These are phyloP conservation scores for Stomatorhinus ivindoensis DNA, from an alignment of 2,113 vertebrate genomes.

Conservation along the genomic window DNA sequence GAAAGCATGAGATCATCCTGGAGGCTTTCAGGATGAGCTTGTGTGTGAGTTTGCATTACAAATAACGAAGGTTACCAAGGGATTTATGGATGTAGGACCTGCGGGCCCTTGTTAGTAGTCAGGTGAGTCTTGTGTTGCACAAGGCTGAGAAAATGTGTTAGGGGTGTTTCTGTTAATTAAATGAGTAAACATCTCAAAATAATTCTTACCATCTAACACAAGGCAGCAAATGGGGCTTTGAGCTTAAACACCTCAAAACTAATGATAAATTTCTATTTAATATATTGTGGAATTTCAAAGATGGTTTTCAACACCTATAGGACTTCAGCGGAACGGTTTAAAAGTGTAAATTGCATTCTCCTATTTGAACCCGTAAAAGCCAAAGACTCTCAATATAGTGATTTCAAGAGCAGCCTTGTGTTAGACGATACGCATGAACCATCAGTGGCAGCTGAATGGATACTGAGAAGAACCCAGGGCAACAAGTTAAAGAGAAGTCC, in stretches of 20 bases:
- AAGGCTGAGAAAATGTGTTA: not conserved
- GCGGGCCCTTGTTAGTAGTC: not conserved
- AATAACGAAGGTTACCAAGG: not conserved
- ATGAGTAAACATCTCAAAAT: not conserved
- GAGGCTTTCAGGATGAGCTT: not conserved
- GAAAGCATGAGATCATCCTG: not conserved
- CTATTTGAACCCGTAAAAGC: not conserved
- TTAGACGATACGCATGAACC: not conserved
- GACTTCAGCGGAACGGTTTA: not conserved
- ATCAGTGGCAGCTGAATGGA: conserved; percentile 44
- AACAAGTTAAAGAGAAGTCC: not conserved
- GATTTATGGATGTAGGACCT: not conserved
- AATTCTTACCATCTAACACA: not conserved
- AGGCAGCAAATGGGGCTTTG: not conserved
- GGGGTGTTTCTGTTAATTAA: not conserved
- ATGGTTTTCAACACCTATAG: not conserved
- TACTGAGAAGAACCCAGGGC: not conserved
- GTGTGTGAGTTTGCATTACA: not conserved
- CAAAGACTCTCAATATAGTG: not conserved
- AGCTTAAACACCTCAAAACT: not conserved
- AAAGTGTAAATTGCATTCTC: not conserved
- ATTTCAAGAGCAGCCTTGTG: not conserved
- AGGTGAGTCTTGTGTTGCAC: not conserved
- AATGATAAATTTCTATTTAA: not conserved
- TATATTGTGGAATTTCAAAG: not conserved